Conservation (phyloP, 2,888 invertebrate genomes). For the Nymphalis urticae region DNA sequence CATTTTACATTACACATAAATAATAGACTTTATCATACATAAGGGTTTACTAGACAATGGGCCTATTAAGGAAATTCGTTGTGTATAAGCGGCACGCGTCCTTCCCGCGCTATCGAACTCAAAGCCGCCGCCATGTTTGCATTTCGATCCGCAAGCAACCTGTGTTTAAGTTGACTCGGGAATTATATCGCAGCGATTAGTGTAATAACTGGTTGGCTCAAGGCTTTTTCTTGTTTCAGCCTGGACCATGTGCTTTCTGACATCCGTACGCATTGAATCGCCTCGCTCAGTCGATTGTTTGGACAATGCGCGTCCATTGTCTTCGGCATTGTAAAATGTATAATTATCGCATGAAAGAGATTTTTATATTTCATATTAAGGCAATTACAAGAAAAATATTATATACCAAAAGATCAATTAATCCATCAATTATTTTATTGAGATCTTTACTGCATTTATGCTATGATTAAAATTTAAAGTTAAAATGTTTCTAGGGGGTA, state of each 20-base stretch:
- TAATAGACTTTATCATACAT: not conserved
- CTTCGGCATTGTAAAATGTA: constrained; percentile 44
- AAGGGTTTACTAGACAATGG: constrained; percentile 10
- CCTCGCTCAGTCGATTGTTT: constrained; percentile 62
- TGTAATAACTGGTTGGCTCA: constrained; percentile 80
- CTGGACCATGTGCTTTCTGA: constrained; percentile 54
- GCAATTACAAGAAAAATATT: not conserved
- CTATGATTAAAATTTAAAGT: too few relatives aligned
- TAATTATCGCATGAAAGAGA: constrained; percentile 5
- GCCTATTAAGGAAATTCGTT: constrained; percentile 34
- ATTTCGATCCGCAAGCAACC: constrained; percentile 80
- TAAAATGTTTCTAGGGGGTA: too few relatives aligned
- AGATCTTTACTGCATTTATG: too few relatives aligned
- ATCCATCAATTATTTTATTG: too few relatives aligned
- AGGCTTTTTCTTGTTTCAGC: constrained; percentile 73
- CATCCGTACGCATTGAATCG: constrained; percentile 62
- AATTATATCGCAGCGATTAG: constrained; percentile 82
- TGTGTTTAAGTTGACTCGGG: constrained; percentile 82
- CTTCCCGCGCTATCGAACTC: constrained; percentile 67
- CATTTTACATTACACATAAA: not conserved
- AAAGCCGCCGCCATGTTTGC: constrained; percentile 82
- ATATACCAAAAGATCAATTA: too few relatives aligned
- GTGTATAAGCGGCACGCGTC: constrained; percentile 49
- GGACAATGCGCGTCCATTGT: constrained; percentile 63
- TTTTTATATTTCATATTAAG: constrained; percentile 2